Evolutionary conservation across 2,888 invertebrate species (phyloP).

Genomic region (Caenorhabditis sp.): DNA sequence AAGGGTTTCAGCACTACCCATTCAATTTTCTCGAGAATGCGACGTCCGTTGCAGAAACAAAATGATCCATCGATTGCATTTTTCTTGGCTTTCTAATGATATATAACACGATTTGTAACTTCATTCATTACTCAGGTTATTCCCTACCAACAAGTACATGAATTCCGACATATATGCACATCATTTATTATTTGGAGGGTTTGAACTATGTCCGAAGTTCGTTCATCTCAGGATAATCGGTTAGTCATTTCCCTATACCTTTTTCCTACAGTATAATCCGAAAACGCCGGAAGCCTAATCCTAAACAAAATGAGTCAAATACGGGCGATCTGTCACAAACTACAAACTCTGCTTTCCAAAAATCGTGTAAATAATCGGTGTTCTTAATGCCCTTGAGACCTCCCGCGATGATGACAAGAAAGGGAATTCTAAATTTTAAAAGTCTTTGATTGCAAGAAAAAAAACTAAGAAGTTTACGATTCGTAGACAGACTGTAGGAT

Average conservation of each 20-base stretch:
- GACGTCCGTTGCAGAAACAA: no score
- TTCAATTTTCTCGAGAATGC: no score
- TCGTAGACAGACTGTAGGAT: slow-evolving; percentile 25
- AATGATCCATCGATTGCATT: no score
- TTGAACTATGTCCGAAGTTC: neutral
- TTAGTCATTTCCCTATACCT: neutral
- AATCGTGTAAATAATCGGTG: slow-evolving; percentile 5
- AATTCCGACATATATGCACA: no score
- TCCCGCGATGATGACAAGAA: neutral
- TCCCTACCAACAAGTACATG: no score
- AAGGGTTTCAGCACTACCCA: no score
- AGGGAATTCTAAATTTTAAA: neutral
- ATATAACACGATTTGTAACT: no score
- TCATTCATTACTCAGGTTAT: no score
- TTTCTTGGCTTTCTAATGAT: no score
- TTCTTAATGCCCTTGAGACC: neutral
- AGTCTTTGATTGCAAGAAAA: neutral
- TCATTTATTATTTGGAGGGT: no score
- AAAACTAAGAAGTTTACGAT: slow-evolving; percentile 39
- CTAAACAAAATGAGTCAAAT: slow-evolving; percentile 11
- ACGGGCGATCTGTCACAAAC: slow-evolving; percentile 9
- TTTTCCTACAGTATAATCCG: neutral
- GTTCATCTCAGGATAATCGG: no score
- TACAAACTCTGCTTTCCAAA: slow-evolving; percentile 12
- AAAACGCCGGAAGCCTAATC: neutral